These are phyloP conservation scores for Pycnomerus fuliginosus DNA, from an alignment of 2,888 invertebrate species.

Conservation along the genomic window DNA sequence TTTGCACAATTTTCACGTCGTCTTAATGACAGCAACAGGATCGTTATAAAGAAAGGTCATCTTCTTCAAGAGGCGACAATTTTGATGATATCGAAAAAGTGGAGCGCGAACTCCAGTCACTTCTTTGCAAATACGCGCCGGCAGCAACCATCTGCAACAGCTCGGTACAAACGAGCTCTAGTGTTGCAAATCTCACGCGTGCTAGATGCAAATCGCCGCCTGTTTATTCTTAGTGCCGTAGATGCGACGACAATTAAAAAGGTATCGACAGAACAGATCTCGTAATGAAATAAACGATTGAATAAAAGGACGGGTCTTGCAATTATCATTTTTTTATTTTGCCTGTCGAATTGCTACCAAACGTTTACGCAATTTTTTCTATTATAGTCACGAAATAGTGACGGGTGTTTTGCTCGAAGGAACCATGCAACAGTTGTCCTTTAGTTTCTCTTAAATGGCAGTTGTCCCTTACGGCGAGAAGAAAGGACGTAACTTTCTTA, in stretches of 20 bases:
- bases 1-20: constrained; percentile 31
- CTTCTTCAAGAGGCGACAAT: neutral
- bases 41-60: neutral
- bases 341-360: neutral
- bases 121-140: neutral
- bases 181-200: constrained; percentile 23
- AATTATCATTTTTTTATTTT: neutral
- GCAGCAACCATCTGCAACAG: constrained; percentile 6
- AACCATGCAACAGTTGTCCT: too few species aligned
- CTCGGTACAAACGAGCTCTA: constrained; percentile 14
- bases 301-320: constrained; percentile 14
- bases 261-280: constrained; percentile 16
- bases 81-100: constrained; percentile 2
- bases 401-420: too few species aligned
- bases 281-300: constrained; percentile 19
- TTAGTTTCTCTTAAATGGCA: too few species aligned
- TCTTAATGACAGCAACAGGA: neutral
- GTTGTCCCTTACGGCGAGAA: too few species aligned
- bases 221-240: constrained; percentile 15
- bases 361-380: too few species aligned
- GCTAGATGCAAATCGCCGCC: constrained; percentile 23
- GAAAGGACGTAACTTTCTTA: too few species aligned
- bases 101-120: constrained; percentile 1
- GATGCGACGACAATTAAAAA: constrained; percentile 23
- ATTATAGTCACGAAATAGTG: too few species aligned